Conservation (phyloP, 2,888 invertebrate species). For the Alloplasta piceator region DNA sequence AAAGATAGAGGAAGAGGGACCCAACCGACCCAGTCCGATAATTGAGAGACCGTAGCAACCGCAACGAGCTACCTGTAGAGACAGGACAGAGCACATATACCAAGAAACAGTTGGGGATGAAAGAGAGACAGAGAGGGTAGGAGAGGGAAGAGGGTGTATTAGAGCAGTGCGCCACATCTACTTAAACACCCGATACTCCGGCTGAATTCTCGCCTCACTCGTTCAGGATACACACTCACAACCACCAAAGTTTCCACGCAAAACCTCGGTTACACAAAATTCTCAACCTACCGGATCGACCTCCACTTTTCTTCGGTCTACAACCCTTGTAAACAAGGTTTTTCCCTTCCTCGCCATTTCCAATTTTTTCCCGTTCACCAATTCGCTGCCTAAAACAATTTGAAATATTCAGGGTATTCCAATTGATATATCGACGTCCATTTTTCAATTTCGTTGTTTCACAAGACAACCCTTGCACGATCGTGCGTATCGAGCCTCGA, state of each 20-base stretch:
- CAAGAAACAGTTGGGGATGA: neutral
- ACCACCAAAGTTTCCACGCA: neutral
- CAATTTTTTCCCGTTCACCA: neutral
- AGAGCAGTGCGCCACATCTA: slow-evolving; percentile 12
- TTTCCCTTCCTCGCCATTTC: neutral
- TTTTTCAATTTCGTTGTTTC: too few relatives aligned
- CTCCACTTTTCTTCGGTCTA: slow-evolving; percentile 8
- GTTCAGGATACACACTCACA: slow-evolving; percentile 15
- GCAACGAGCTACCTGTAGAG: slow-evolving; percentile 67
- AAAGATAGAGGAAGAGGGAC: slow-evolving; percentile 19
- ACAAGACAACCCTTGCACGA: too few relatives aligned
- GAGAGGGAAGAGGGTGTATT: slow-evolving; percentile 23
- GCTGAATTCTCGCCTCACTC: neutral
- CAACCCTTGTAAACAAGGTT: slow-evolving; percentile 1
- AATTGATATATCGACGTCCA: too few relatives aligned
- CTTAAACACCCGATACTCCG: slow-evolving; percentile 36
- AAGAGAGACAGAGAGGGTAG: slow-evolving; percentile 8
- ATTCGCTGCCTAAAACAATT: neutral
- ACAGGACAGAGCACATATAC: slow-evolving; percentile 27
- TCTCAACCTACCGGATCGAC: slow-evolving; percentile 19
- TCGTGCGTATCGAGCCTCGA: too few relatives aligned
- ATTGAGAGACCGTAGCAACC: slow-evolving; percentile 65
- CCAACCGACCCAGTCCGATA: slow-evolving; percentile 58
- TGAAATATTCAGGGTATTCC: neutral
- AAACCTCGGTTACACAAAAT: neutral